phyloP scores from a whole-genome alignment of 2,888 invertebrate genomes.

The Mythimna pallens region DNA sequence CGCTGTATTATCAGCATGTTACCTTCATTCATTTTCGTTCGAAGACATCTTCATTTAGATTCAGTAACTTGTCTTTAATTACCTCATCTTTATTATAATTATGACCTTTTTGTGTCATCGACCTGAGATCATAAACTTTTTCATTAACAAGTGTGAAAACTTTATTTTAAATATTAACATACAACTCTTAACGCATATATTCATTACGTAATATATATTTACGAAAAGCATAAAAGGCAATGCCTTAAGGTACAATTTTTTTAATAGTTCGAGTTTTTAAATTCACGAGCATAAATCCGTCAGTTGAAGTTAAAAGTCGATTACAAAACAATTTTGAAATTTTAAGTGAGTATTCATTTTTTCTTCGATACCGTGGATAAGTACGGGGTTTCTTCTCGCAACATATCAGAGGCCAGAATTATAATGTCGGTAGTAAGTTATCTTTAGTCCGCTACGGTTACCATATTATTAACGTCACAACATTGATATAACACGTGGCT shows the following conservation, averaged over 20 bases:
- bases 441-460: slow-evolving; percentile 76
- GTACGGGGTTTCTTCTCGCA: slow-evolving; percentile 64
- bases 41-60: neutral
- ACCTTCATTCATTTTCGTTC: neutral
- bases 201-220: slow-evolving; percentile 56
- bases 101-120: neutral
- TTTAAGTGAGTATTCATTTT: slow-evolving; percentile 66
- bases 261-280: slow-evolving; percentile 48
- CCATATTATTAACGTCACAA: slow-evolving; percentile 83
- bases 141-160: slow-evolving; percentile 14
- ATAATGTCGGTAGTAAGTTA: slow-evolving; percentile 79
- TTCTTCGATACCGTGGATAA: slow-evolving; percentile 67
- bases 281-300: slow-evolving; percentile 55
- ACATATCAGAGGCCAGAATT: slow-evolving; percentile 77
- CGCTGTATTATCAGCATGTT: neutral
- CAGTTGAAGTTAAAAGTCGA: slow-evolving; percentile 61
- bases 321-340: slow-evolving; percentile 68
- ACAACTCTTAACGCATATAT: slow-evolving; percentile 40
- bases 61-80: neutral
- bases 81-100: slow-evolving; percentile 1
- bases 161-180: slow-evolving; percentile 23
- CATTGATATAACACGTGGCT: slow-evolving; percentile 78
- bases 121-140: slow-evolving; percentile 14
- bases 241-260: slow-evolving; percentile 54
- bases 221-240: slow-evolving; percentile 43